Conservation (phyloP, 2,113 vertebrate genomes). For the Rhynchomys soricoides region DNA sequence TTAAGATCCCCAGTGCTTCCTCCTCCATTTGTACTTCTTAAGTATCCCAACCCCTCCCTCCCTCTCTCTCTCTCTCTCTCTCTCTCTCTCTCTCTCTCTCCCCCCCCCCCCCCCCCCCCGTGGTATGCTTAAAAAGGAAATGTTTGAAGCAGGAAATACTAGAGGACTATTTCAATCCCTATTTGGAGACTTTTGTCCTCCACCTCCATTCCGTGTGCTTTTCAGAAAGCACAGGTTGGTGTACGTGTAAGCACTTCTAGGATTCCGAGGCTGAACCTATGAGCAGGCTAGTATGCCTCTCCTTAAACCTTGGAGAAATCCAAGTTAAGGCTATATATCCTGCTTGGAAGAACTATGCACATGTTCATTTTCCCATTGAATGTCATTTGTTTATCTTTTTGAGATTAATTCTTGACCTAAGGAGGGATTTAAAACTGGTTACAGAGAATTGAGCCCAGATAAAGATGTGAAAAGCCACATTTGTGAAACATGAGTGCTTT, state of each 20-base stretch:
- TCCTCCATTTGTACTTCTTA: too few species aligned
- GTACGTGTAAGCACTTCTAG: neutral
- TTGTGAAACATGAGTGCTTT: neutral
- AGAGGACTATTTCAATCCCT: conserved; percentile 21
- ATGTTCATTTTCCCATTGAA: neutral
- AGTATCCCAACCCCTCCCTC: neutral
- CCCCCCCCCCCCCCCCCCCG: neutral
- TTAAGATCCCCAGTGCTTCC: neutral
- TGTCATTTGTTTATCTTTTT: conserved; percentile 24
- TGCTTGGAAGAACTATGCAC: neutral
- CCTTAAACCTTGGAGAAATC: neutral
- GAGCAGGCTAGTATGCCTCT: neutral
- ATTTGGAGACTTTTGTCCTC: neutral
- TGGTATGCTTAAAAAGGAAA: conserved; percentile 35
- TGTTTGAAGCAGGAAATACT: neutral
- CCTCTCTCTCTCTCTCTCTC: neutral
- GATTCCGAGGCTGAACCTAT: neutral
- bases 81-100: too few species aligned
- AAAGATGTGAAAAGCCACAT: conserved; percentile 23
- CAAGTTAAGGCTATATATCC: neutral
- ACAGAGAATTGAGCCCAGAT: neutral
- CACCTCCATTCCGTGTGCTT: neutral
- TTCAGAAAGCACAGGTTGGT: neutral
- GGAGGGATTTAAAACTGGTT: conserved; percentile 20
- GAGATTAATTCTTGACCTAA: conserved; percentile 6